Evolutionary conservation across 2,113 vertebrate genomes (phyloP), one percentile per base, ranked within the genome.

Genomic region (Reinhardtius hippoglossoides): DNA sequence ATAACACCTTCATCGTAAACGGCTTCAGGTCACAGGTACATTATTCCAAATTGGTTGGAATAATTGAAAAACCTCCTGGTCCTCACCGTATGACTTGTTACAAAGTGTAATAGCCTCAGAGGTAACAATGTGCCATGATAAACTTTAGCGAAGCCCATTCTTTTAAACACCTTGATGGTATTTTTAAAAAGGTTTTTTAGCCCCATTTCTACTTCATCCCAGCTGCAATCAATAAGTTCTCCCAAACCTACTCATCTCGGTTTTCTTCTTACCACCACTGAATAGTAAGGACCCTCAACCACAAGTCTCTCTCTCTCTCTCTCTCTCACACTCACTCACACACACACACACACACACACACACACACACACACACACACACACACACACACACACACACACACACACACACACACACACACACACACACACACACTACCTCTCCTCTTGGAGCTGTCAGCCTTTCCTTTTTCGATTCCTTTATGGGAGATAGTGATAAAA

Each of bases 61-160:
- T 89, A 85, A 89, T 86, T 89, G 87, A 85, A 87, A 88, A 86
- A 81, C 80, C 76, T 84, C 40, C 20, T 71, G 65, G 77, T 83
- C 55, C 44, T 50, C 7, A 2, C 42, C 46, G 9, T 80, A 60
- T 58, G 66, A 80, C 80, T 76, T 75, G 67, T 75, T 83, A 81
- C 71, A 74, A 54, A 66, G 50, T 66, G 65, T 64, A 74, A 50
- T 68, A 74, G 74, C 71, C 78, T 82, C 21, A 62, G 69, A 78
- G 61, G 68, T 70, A 81, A 76, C 71, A 77, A 63, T 66, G 62
- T 37, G 31, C 70, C 52, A 18, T 81, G 76, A 80, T 74, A 70
- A 81, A 76, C 52, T 60, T 83, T 15, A 68, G 72, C 64, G 23
- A 10, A 44, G 26, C 18, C 62, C n/a, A n/a, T 37, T 52, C 20